Evolutionary conservation across 2,888 invertebrate species (phyloP), one percentile per base, ranked within the genome.

Genomic region (Ichneumoninae sp.): DNA sequence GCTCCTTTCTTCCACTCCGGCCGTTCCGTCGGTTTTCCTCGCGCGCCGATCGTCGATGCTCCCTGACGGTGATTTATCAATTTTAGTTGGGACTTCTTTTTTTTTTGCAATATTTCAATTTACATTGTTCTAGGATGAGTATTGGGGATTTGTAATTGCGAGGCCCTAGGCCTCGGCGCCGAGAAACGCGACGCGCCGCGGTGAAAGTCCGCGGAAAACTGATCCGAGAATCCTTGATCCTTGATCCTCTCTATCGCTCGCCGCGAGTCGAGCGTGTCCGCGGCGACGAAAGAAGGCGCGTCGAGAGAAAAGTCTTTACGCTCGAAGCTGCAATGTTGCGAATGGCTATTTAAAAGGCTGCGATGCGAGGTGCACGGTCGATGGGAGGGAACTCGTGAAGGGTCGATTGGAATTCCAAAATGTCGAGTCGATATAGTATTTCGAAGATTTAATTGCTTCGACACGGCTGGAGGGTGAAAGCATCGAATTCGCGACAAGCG

Each of bases 151-250:
- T 30, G 13, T 52, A 52, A 70, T 78, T 69, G 71, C 33, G 44
- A 70, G 62, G 50, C 22, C 44, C 57, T 36, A 75, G 80, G 68
- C 81, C 81, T 84, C 74, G 60, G 81, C 57, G 33, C 57, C 60
- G 60, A 60, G 76, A 52, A 75, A 57, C 84, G 70, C 69, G 70
- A 78, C 72, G 62, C 10, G 19, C 47, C 13, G 66, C 79, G 86
- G 89, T 89, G 90, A 89, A 90, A 90, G 90, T 89, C 84, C 84
- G 75, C 69, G 89, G 88, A 90, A 90, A 90, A 90, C 86, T 85
- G 65, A 81, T 47, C 85, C 76, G 80, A 76, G 84, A 70, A 81
- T 86, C 85, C 86, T 85, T 86, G 86, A 90, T 90, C 90, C 90
- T 88, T 90, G 90, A 90, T 90, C 90, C 90, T 89, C 77, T 79